Percentiles rank a stretch among this genome's conserved stretches.
Conservation (phyloP, 2,113 vertebrate species). For the Manacus vitellinus region DNA sequence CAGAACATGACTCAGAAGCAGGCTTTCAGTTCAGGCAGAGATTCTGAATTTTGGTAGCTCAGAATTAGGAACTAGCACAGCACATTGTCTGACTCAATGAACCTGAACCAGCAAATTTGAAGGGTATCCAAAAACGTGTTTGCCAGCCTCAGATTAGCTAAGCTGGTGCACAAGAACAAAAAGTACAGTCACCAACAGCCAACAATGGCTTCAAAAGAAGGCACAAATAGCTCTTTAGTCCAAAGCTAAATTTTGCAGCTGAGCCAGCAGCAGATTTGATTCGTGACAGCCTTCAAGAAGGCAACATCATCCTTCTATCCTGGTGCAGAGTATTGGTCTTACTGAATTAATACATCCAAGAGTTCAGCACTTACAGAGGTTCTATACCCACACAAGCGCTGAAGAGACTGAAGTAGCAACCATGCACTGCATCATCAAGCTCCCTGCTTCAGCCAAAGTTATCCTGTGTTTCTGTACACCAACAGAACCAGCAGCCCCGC, state of each 20-base stretch:
- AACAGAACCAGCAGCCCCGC: not conserved
- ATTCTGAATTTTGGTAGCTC: not conserved
- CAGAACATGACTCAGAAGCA: constrained; percentile 37
- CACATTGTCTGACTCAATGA: constrained; percentile 16
- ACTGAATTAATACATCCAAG: not conserved
- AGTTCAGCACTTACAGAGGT: not conserved
- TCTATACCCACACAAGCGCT: not conserved
- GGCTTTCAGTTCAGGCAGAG: constrained; percentile 7
- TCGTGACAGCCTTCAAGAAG: not conserved
- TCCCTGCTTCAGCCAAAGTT: not conserved
- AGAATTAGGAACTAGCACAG: constrained; percentile 21
- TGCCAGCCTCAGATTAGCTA: constrained; percentile 29
- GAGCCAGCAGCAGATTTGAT: not conserved
- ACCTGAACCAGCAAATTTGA: constrained; percentile 29
- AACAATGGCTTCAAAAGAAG: not conserved
- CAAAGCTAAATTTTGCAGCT: not conserved
- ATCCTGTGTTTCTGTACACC: not conserved
- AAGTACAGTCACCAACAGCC: not conserved
- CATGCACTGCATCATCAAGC: not conserved
- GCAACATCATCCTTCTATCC: not conserved
- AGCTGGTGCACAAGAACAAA: constrained; percentile 5
- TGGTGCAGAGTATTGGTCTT: not conserved
- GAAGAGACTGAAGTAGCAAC: not conserved
- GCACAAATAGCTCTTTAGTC: not conserved
- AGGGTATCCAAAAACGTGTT: constrained; percentile 27